Evolutionary conservation across 2,888 invertebrate genomes (phyloP), one percentile per base, ranked within the genome.

Genomic region (Neuroscelio doddi): DNA sequence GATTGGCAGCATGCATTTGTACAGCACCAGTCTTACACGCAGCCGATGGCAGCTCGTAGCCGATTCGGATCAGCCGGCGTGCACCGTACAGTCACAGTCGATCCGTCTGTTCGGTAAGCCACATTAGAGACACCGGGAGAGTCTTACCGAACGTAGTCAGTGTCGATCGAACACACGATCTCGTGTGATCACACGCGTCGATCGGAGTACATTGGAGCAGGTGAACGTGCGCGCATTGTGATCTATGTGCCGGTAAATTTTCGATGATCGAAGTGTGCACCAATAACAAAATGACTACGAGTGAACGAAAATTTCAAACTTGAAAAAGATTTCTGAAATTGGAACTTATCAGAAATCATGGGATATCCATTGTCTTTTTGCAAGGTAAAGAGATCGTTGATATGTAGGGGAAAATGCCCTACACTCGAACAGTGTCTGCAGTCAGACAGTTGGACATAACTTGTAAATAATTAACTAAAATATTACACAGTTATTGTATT

Each of bases 101-200:
- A 74, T 73, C 73, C 71, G 73, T 64, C 70, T 68, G 71, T 66
- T 75, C 75, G 73, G 71, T 73, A 70, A 69, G 72, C 64, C 72
- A 66, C 72, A 71, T 57, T 68, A 64, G 1, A 36, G 46, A 41
- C 30, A n/a, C 61, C 66, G 45, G 44, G 56, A 57, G 47, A 42
- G 42, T 39, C 26, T 39, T 27, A 14, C 52, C 15, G 29, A 32
- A 32, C 42, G 34, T 16, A 50, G 49, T 55, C 64, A 56, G 52
- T 63, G 64, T 46, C 52, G 51, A 59, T 63, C 59, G 55, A 59
- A 36, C 45, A 36, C 42, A 51, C 65, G 68, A 62, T 66, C 66
- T 55, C 68, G 55, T 53, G 55, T 52, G 63, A 63, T 51, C 64
- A 68, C 68, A 70, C 73, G 70, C 67, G 64, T 51, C 72, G 68